A percentile compares a stretch with the other conserved stretches of the same genome.
Conservation (phyloP, 2,797 vertebrate species). For the Pygocentrus nattereri region DNA sequence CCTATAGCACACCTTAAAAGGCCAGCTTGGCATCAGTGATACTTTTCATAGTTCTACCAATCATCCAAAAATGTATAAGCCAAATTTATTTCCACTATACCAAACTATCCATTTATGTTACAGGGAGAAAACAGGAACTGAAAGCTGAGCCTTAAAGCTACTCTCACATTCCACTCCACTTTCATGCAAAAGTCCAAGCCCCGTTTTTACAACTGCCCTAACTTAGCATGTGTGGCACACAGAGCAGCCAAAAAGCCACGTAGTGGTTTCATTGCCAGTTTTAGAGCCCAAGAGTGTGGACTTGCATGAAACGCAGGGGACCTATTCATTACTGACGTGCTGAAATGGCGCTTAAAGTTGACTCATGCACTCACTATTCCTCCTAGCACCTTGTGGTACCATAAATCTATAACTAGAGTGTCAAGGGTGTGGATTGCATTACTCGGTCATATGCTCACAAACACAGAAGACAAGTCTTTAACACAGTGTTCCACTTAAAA, state of each 20-base stretch:
- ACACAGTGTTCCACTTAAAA: background rate
- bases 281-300: constrained; percentile 27
- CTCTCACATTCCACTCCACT: constrained; percentile 10
- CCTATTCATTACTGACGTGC: constrained; percentile 51
- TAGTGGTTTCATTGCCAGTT: constrained; percentile 38
- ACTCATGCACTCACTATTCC: constrained; percentile 44
- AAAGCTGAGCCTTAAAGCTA: background rate
- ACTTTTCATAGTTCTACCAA: background rate
- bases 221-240: constrained; percentile 23
- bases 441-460: constrained; percentile 23
- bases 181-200: constrained; percentile 3
- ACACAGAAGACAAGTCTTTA: background rate
- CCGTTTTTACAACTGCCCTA: constrained; percentile 18
- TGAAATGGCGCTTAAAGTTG: constrained; percentile 37
- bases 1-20: background rate
- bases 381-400: constrained; percentile 22
- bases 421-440: constrained; percentile 27
- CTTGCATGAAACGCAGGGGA: constrained; percentile 34
- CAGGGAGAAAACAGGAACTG: background rate
- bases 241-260: constrained; percentile 49
- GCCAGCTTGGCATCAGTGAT: background rate
- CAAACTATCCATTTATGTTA: background rate
- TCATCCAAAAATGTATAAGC: background rate
- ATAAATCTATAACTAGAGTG: constrained; percentile 40
- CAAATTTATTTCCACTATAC: background rate